Conservation (phyloP, 2,113 vertebrate genomes). For the Ciconia maguari region DNA sequence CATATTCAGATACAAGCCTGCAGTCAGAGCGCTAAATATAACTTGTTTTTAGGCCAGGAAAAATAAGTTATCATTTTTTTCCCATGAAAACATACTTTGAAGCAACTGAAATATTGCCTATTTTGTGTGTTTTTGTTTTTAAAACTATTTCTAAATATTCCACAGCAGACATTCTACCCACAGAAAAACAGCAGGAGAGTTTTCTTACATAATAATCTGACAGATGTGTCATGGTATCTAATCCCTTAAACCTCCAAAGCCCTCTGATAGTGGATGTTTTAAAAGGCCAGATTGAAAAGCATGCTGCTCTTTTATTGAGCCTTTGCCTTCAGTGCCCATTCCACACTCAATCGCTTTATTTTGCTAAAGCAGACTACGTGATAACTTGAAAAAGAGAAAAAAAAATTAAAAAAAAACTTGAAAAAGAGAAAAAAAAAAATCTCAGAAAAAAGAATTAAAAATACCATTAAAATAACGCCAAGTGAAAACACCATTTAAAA, state of each 20-base stretch:
- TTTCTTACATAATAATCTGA: constrained; percentile 82
- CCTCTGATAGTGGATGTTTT: constrained; percentile 79
- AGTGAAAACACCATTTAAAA: not conserved
- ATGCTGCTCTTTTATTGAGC: constrained; percentile 81
- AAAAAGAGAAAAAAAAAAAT: constrained; percentile 4
- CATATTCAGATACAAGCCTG: not conserved
- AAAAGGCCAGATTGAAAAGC: constrained; percentile 78
- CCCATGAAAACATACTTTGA: constrained; percentile 19
- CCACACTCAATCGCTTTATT: constrained; percentile 58
- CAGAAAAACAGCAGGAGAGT: constrained; percentile 73
- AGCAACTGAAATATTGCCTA: not conserved
- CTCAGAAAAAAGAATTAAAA: constrained; percentile 53
- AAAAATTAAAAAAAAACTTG: constrained; percentile 34
- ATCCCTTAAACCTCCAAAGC: constrained; percentile 83
- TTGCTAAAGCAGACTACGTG: constrained; percentile 42
- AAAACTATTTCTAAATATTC: constrained; percentile 48
- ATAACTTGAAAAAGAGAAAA: constrained; percentile 58
- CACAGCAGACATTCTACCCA: constrained; percentile 48
- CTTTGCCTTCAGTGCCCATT: constrained; percentile 70
- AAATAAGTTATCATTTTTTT: not conserved
- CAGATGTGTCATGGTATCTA: constrained; percentile 83
- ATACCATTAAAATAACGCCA: not conserved
- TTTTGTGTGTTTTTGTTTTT: not conserved
- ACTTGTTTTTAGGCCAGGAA: constrained; percentile 6
- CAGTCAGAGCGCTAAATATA: not conserved